Base-by-base conservation (phyloP, 2,113 vertebrate genomes). In the Pardalotus punctatus region DNA sequence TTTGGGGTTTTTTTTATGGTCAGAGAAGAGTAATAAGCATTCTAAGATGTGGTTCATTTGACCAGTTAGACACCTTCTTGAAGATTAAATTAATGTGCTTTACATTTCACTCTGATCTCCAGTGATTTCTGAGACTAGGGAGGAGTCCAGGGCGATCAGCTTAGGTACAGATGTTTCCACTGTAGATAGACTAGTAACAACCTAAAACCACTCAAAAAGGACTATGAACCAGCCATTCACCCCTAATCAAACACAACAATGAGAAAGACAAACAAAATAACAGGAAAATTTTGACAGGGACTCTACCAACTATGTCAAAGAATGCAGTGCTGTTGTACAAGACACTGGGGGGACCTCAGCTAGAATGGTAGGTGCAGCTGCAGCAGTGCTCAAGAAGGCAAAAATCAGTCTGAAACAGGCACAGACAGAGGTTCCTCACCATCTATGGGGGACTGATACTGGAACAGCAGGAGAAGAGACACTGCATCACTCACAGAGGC, bases 111-210 rank as follows among this genome's bases (percentile, higher is more conserved):
- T 58, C 69, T 74, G 4, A 71, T 72, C 23, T 76, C 33, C 33
- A 77, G 14, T 22, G 33, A 54, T 33, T 89, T 38, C 61, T 14
- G 51, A 62, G 47, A 48, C 42, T 24, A 53, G 28, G 20, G 31
- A 81, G 45, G 36, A 88, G 27, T 35, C 9, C 9, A 70, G 36
- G 24, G 21, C 0, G 0, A 53, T 35, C 29, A 61, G 11, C 31
- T 54, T 18, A 53, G 25, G 42, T 27, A 58, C 36, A 35, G 27
- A 42, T 35, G 11, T 51, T 69, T 57, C 53, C 31, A 43, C 8
- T 43, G n/a, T 5, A 71, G 38, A 48, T 31, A 35, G 15, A 71
- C 9, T 23, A 62, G 56, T 33, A 88, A 3, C 61, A 79, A 73
- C 43, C 27, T 38, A 70, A 79, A 62, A 71, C 12, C 35, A 58